phyloP scores from a whole-genome alignment of 2,797 vertebrate species.

The Gymnothorax reevesii region DNA sequence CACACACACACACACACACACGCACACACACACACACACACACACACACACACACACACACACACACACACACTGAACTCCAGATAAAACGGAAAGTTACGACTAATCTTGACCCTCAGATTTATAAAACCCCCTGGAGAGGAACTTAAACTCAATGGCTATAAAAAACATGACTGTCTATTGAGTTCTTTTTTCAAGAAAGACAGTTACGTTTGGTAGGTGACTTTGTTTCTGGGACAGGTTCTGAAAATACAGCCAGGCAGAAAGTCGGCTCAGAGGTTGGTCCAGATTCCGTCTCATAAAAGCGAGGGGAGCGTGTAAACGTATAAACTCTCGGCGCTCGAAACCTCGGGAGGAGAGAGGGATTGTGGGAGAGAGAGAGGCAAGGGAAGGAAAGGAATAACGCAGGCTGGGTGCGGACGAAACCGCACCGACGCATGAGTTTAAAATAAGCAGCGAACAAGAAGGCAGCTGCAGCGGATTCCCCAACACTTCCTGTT shows the following conservation, averaged over 20 bases:
- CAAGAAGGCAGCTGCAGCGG: not conserved
- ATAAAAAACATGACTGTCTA: constrained; percentile 21
- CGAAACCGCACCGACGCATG: not conserved
- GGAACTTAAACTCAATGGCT: constrained; percentile 7
- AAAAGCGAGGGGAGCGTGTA: constrained; percentile 22
- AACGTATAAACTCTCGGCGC: not conserved
- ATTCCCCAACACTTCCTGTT: not conserved
- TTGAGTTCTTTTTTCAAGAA: constrained; percentile 32
- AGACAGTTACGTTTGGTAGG: constrained; percentile 24
- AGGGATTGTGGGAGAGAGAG: not conserved
- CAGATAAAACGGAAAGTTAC: constrained; percentile 38
- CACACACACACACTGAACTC: not conserved
- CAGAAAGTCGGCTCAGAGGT: constrained; percentile 27
- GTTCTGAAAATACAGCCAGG: constrained; percentile 32
- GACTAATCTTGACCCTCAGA: constrained; percentile 44
- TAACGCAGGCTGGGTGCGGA: not conserved
- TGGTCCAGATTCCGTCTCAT: constrained; percentile 14
- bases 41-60: not conserved
- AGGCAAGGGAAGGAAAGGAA: not conserved
- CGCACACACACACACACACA: not conserved
- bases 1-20: too few species aligned
- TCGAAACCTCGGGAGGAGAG: constrained; percentile 10
- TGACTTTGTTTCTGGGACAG: constrained; percentile 30
- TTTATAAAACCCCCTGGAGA: constrained; percentile 25
- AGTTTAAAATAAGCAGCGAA: not conserved